Percentiles rank a stretch among this genome's conserved stretches.
Conservation (phyloP, 2,113 vertebrate genomes). For the Albula glossodonta region DNA sequence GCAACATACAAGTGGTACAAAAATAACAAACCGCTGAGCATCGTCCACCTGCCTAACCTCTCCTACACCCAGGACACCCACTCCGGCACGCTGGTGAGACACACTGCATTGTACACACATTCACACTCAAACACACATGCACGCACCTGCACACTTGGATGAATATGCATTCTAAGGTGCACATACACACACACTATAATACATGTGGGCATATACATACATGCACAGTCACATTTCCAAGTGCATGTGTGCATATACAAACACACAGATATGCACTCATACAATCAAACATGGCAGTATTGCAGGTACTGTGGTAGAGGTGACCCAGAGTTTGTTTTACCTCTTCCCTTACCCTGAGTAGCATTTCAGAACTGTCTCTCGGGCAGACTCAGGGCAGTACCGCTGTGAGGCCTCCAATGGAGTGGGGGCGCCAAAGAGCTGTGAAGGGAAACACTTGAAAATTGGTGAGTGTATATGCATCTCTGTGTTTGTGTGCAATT, state of each 20-base stretch:
- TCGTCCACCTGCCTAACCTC: constrained; percentile 60
- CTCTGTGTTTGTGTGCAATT: neutral
- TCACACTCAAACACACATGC: neutral
- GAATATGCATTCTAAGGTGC: neutral
- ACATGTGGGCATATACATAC: no score
- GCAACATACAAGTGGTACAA: constrained; percentile 87
- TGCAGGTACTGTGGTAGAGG: no score
- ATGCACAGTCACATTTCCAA: no score
- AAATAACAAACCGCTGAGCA: constrained; percentile 64
- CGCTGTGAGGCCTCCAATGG: constrained; percentile 87
- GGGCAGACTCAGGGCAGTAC: constrained; percentile 82
- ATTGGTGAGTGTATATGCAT: constrained; percentile 63
- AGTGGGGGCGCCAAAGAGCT: constrained; percentile 79
- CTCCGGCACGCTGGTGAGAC: constrained; percentile 82
- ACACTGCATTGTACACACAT: no score
- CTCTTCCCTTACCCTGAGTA: constrained; percentile 50
- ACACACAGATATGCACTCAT: neutral
- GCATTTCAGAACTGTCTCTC: constrained; percentile 85
- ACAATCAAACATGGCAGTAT: neutral
- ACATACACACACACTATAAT: no score
- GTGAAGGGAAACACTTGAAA: constrained; percentile 78
- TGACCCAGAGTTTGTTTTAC: no score
- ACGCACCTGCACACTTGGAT: neutral
- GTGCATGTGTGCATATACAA: no score
- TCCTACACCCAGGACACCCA: constrained; percentile 74